Percentiles rank a stretch among this genome's conserved stretches.
phyloP scores from a whole-genome alignment of 2,888 invertebrate species.

The Hylaea fasciaria region DNA sequence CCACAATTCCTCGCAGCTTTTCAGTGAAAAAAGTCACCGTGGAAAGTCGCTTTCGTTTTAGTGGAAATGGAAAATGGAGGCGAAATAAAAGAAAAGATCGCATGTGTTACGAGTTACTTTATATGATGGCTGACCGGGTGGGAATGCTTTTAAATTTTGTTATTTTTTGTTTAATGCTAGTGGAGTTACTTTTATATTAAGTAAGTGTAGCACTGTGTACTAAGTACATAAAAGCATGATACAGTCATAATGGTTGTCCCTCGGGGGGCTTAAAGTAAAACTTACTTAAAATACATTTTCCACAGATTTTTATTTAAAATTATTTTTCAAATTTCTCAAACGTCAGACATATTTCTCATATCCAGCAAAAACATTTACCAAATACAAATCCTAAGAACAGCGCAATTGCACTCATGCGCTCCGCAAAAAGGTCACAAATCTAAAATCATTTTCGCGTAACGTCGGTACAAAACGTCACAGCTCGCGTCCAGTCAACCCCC shows the following conservation, averaged over 20 bases:
- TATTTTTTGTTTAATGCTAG: slow-evolving; percentile 33
- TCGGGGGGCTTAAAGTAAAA: no score
- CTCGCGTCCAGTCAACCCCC: slow-evolving; percentile 54
- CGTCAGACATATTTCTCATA: background rate
- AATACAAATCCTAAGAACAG: slow-evolving; percentile 29
- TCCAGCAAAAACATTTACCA: background rate
- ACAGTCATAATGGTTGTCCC: background rate
- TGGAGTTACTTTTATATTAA: background rate
- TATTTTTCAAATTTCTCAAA: no score
- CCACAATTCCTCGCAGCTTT: slow-evolving; percentile 78
- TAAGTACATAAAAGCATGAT: background rate
- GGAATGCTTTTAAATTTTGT: slow-evolving; percentile 66
- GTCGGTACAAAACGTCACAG: slow-evolving; percentile 40
- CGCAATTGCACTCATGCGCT: slow-evolving; percentile 27
- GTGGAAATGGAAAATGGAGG: slow-evolving; percentile 77
- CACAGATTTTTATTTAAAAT: no score
- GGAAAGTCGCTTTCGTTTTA: slow-evolving; percentile 80
- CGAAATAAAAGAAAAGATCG: slow-evolving; percentile 74
- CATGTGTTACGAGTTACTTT: slow-evolving; percentile 64
- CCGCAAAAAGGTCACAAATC: slow-evolving; percentile 38
- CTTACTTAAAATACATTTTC: no score
- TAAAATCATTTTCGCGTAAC: slow-evolving; percentile 35
- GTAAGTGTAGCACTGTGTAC: background rate
- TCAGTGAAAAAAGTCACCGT: slow-evolving; percentile 74
- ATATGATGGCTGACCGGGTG: slow-evolving; percentile 44